Evolutionary conservation across 2,113 vertebrate genomes (phyloP).

Genomic region (Brevimyrus niger): DNA sequence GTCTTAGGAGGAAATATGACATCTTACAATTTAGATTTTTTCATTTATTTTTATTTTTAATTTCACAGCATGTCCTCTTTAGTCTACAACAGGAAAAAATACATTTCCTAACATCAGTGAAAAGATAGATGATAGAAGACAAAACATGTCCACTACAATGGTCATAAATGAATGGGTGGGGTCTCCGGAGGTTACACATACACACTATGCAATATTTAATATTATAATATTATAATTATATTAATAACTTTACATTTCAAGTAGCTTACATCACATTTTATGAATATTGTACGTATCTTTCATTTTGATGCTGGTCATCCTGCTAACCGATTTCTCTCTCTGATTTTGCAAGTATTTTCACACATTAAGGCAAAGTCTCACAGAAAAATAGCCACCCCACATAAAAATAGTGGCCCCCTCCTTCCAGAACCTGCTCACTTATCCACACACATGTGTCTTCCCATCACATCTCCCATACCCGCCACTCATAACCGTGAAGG

Average conservation of each 20-base stretch:
- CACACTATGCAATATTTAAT: neutral
- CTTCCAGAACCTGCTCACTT: neutral
- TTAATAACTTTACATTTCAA: neutral
- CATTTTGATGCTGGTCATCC: neutral
- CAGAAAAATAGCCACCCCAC: neutral
- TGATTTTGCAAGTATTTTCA: neutral
- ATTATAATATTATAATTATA: neutral
- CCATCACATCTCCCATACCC: neutral
- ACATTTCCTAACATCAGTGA: too few species aligned
- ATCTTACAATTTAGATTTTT: too few species aligned
- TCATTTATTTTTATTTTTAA: too few species aligned
- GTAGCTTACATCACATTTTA: neutral
- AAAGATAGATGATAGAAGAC: too few species aligned
- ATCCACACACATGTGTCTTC: neutral
- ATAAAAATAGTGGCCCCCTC: neutral
- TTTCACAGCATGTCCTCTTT: too few species aligned
- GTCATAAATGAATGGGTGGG: too few species aligned
- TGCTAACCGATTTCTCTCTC: neutral
- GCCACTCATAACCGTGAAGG: neutral
- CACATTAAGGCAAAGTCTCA: neutral
- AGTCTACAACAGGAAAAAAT: too few species aligned
- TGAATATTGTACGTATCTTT: neutral
- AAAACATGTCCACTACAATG: too few species aligned
- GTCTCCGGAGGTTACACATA: too few species aligned
- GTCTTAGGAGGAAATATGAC: too few species aligned